Conservation (phyloP, 2,113 vertebrate genomes). For the Cochlearius cochlearius region DNA sequence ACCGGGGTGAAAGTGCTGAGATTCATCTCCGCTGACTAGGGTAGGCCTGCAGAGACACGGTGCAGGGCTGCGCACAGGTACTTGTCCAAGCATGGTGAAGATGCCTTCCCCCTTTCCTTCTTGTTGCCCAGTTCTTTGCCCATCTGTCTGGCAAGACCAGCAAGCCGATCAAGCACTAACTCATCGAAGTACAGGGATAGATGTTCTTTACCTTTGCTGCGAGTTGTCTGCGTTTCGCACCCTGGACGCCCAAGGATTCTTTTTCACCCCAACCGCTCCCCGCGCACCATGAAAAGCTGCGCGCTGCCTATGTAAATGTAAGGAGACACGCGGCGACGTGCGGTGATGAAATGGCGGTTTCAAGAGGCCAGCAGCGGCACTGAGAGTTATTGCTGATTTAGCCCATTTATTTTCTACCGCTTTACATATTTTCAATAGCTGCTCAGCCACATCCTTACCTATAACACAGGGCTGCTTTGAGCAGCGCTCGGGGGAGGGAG, state of each 20-base stretch:
- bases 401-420: constrained; percentile 63
- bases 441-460: constrained; percentile 67
- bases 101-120: background rate
- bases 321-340: background rate
- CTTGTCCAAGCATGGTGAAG: background rate
- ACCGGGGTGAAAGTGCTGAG: background rate
- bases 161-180: too few relatives aligned
- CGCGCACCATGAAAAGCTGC: accelerated
- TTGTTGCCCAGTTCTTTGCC: too few relatives aligned
- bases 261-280: background rate
- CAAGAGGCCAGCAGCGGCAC: constrained; percentile 39
- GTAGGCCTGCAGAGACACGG: background rate
- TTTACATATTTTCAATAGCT: constrained; percentile 72
- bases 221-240: accelerated
- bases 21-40: background rate
- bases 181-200: too few relatives aligned
- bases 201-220: background rate
- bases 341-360: constrained; percentile 60
- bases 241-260: background rate
- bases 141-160: too few relatives aligned
- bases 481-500: background rate
- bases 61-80: background rate
- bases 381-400: constrained; percentile 46
- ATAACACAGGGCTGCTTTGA: constrained; percentile 72
- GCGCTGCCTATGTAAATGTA: background rate